These are phyloP conservation scores for Tragelaphus buxtoni DNA, from an alignment of 2,113 vertebrate genomes.

Conservation along the genomic window DNA sequence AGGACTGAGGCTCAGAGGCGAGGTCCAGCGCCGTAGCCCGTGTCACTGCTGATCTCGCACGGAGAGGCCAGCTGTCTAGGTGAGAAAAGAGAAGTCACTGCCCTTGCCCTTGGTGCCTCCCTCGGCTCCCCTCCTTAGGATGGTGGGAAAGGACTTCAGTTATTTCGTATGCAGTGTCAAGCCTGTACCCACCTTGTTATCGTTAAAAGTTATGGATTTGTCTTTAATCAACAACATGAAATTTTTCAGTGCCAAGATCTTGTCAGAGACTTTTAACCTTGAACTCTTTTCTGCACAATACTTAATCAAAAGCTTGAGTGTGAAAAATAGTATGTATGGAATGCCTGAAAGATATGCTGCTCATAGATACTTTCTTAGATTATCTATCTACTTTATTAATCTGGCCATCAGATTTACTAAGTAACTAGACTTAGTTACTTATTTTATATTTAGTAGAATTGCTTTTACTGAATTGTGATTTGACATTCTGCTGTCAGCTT, in stretches of 20 bases:
- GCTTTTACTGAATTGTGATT: neutral
- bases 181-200: neutral
- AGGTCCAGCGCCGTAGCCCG: neutral
- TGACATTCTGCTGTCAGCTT: neutral
- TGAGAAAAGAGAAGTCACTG: neutral
- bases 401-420: neutral
- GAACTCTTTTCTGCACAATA: neutral
- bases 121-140: neutral
- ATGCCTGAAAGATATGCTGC: neutral
- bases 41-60: neutral
- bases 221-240: neutral
- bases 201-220: neutral
- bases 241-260: neutral
- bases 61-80: neutral
- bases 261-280: conserved; percentile 21
- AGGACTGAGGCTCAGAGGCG: neutral
- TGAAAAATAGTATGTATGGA: neutral
- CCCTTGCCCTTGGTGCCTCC: neutral
- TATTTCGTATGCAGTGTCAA: neutral
- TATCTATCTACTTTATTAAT: neutral
- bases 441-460: neutral
- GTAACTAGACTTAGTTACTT: neutral
- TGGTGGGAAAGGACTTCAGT: neutral
- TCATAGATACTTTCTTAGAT: neutral
- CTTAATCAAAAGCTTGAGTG: neutral